Percentiles rank a stretch among this genome's conserved stretches.
Conservation (phyloP, 2,797 vertebrate species). For the Myotis myotis region DNA sequence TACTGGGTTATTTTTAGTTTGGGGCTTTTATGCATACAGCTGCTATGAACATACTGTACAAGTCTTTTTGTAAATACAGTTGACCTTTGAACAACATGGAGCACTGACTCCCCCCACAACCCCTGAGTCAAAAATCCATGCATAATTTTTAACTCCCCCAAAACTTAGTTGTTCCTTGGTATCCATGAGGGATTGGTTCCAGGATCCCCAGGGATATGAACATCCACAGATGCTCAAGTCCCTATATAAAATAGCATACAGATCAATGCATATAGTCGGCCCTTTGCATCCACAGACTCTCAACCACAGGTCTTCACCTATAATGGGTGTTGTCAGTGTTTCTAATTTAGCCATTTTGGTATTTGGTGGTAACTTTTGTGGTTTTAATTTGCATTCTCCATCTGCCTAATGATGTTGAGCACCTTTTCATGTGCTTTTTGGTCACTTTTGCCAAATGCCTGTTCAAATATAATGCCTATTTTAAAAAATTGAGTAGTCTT, state of each 20-base stretch:
- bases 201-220: background rate
- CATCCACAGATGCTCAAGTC: background rate
- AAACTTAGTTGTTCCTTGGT: background rate
- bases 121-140: background rate
- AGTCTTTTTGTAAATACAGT: background rate
- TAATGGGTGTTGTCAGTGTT: background rate
- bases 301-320: background rate
- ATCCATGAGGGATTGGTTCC: background rate
- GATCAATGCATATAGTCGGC: background rate
- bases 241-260: background rate
- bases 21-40: background rate
- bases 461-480: background rate
- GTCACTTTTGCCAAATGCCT: constrained; percentile 7
- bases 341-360: background rate
- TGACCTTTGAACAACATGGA: background rate
- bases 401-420: background rate
- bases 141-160: background rate
- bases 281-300: background rate
- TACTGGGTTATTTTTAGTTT: background rate
- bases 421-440: background rate
- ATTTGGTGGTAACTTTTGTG: background rate
- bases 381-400: constrained; percentile 3
- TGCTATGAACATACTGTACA: background rate
- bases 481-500: background rate
- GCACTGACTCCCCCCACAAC: background rate